Conservation (phyloP, 1,140 invertebrate species). For the Platyscapa corneri region DNA sequence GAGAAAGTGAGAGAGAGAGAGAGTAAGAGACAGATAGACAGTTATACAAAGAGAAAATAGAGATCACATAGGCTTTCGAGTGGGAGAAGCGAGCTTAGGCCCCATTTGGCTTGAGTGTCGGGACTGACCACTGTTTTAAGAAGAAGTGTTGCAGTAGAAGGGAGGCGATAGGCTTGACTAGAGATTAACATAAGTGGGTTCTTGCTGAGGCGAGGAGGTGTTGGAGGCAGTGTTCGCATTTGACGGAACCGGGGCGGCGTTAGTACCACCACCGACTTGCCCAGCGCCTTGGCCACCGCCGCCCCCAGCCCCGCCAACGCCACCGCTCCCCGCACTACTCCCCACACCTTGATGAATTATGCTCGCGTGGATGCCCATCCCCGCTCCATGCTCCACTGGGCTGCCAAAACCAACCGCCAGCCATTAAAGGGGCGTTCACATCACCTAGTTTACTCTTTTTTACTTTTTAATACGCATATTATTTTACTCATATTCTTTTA, state of each 20-base stretch:
- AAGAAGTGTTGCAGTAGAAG: slow-evolving; percentile 78
- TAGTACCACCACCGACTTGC: not conserved
- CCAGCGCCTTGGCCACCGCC: slow-evolving; percentile 67
- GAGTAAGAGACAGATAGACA: not conserved
- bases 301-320: slow-evolving; percentile 71
- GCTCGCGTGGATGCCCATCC: slow-evolving; percentile 77
- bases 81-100: slow-evolving; percentile 32
- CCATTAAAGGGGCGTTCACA: slow-evolving; percentile 66
- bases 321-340: slow-evolving; percentile 77
- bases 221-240: slow-evolving; percentile 77
- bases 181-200: slow-evolving; percentile 94
- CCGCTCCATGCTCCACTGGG: slow-evolving; percentile 75
- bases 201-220: slow-evolving; percentile 86
- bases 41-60: not conserved
- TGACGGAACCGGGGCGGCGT: slow-evolving; percentile 73
- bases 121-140: slow-evolving; percentile 75
- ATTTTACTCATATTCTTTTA: not conserved
- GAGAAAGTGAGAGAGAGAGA: not conserved
- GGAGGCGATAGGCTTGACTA: slow-evolving; percentile 84
- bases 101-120: slow-evolving; percentile 58
- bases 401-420: slow-evolving; percentile 76
- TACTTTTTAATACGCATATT: slow-evolving; percentile 8
- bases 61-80: not conserved
- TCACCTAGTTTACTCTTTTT: slow-evolving; percentile 47
- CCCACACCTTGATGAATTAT: slow-evolving; percentile 78